phyloP scores from a whole-genome alignment of 2,113 vertebrate species.

The Hassar affinis region DNA sequence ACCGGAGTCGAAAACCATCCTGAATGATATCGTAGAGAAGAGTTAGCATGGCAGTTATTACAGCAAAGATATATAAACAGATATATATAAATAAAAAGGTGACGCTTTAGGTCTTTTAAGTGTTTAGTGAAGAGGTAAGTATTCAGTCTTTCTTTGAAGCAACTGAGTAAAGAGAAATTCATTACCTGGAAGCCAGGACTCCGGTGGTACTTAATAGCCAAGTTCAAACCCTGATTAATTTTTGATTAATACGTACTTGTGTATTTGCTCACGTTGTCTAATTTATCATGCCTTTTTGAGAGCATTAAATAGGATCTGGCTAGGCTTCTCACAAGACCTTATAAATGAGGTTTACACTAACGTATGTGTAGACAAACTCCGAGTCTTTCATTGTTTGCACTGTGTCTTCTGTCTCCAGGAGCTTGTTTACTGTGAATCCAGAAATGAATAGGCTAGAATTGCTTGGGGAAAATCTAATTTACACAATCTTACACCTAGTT shows the following conservation, averaged over 20 bases:
- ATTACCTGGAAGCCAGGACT: background rate
- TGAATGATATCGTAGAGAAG: background rate
- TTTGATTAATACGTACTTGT: conserved; percentile 58
- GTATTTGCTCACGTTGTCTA: conserved; percentile 58
- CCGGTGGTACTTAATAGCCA: conserved; percentile 29
- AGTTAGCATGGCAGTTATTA: background rate
- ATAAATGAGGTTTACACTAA: conserved; percentile 61
- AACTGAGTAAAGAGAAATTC: background rate
- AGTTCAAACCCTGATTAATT: conserved; percentile 69
- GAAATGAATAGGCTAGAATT: background rate
- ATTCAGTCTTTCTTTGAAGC: background rate
- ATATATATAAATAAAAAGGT: no score
- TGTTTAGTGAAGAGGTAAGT: background rate
- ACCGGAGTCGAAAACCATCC: background rate
- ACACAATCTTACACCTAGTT: background rate
- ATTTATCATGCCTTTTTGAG: conserved; percentile 57
- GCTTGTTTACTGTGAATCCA: background rate
- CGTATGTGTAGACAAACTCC: conserved; percentile 57
- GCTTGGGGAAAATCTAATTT: background rate
- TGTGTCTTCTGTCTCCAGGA: background rate
- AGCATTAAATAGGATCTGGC: conserved; percentile 48
- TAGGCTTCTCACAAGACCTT: conserved; percentile 54
- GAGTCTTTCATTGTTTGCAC: background rate
- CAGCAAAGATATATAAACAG: no score
- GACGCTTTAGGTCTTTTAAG: background rate